Evolutionary conservation across 2,888 invertebrate genomes (phyloP), one percentile per base, ranked within the genome.

Genomic region (Nemotelus nigrinus): DNA sequence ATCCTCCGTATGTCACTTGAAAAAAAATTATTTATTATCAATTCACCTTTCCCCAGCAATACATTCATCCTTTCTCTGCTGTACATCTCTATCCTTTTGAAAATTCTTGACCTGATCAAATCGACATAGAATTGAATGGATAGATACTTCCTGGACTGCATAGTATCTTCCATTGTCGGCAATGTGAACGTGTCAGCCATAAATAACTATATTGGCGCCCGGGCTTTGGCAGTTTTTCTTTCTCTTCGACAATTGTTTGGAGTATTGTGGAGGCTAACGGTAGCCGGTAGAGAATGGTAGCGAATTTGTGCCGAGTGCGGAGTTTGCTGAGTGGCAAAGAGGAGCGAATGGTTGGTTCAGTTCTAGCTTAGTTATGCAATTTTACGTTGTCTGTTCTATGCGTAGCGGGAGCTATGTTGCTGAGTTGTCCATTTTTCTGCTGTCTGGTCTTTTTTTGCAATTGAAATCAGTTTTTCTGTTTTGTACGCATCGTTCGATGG

Each of bases 161-260:
- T 41, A 63, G 41, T 10, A 25, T 25, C 25, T 25, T 10, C 71
- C 71, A 71, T 71, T 71, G 71, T 71, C 47, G 44, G 55, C 57
- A 55, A 39, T n/a, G 57, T 74, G 71, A 76, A 78, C 71, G 78
- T 78, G 78, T 63, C 71, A 60, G 57, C 75, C 76, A 78, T 78
- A 78, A 78, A 78, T 78, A 76, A 76, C 71, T 71, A 64, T 65
- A 63, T 76, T 78, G 78, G 78, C 78, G 78, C 78, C 78, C 65
- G n/a, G 71, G 55, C 55, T 71, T 71, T 53, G 71, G 57, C 71
- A 71, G 71, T 71, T 57, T 44, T 55, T 43, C 25, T 57, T 25
- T 25, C 57, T 25, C 25, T 57, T 57, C 57, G 25, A 1, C 25
- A 25, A 25, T 25, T 25, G 25, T 25, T 25, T 25, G 25, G 25